Evolutionary conservation across 53 echinoderm and acorn worm genomes (phyloP).

Genomic region (Astropecten irregularis): DNA sequence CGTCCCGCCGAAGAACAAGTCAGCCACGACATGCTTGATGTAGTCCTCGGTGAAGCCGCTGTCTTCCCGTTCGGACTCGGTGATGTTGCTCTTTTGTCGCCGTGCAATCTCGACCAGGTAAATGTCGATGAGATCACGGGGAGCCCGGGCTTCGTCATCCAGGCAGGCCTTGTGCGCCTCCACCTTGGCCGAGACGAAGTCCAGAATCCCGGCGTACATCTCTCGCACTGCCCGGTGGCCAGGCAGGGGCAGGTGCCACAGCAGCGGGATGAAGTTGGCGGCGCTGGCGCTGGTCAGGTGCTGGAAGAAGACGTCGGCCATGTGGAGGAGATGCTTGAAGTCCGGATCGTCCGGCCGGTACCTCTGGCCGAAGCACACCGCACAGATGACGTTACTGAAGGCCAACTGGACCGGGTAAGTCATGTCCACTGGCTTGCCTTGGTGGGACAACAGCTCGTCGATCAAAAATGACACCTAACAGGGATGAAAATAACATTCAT

Average conservation of each 20-base stretch:
- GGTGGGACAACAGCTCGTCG: slow-evolving; percentile 27
- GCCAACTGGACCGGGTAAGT: slow-evolving; percentile 65
- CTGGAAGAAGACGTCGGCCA: slow-evolving; percentile 75
- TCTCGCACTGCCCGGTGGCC: slow-evolving; percentile 56
- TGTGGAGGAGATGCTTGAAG: slow-evolving; percentile 66
- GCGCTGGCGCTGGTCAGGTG: slow-evolving; percentile 78
- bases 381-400: slow-evolving; percentile 82
- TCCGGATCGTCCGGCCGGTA: slow-evolving; percentile 64
- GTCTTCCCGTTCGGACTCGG: not conserved
- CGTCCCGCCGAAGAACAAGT: slow-evolving; percentile 85
- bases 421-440: slow-evolving; percentile 65
- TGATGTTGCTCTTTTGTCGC: not conserved
- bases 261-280: slow-evolving; percentile 76
- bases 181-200: no score
- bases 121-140: slow-evolving; percentile 71
- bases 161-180: slow-evolving; percentile 61
- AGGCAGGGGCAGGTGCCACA: slow-evolving; percentile 69
- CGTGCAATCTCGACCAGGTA: slow-evolving; percentile 57
- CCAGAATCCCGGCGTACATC: slow-evolving; percentile 60
- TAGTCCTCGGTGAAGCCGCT: slow-evolving; percentile 54
- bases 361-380: slow-evolving; percentile 80
- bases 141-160: slow-evolving; percentile 47
- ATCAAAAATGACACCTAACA: slow-evolving; percentile 45
- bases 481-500: no score
- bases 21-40: slow-evolving; percentile 69